These are phyloP conservation scores for Hirtodrosophila alboralis DNA, from an alignment of 2,888 invertebrate genomes.

Conservation along the genomic window DNA sequence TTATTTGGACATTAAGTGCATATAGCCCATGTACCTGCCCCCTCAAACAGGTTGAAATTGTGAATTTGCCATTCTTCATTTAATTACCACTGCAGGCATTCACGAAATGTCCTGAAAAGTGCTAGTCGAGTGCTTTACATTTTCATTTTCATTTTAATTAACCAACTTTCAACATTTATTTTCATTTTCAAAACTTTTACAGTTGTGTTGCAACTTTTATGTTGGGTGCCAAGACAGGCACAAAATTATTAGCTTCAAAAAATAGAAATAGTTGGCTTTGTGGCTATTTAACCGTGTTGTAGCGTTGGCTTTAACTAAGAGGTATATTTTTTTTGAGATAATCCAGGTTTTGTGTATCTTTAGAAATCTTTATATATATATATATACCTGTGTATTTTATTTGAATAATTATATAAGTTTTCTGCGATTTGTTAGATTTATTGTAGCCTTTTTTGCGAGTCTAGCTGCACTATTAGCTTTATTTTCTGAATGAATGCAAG, in stretches of 20 bases:
- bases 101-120: conserved; percentile 15
- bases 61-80: conserved; percentile 38
- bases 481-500: too few species aligned
- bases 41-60: neutral
- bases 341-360: too few species aligned
- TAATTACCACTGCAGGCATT: conserved; percentile 37
- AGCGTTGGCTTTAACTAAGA: neutral
- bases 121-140: conserved; percentile 28
- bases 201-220: conserved; percentile 42
- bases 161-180: conserved; percentile 66
- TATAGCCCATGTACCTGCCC: neutral
- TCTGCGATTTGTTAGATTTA: too few species aligned
- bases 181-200: conserved; percentile 63
- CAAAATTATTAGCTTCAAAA: conserved; percentile 27
- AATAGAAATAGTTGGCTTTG: conserved; percentile 25
- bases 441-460: too few species aligned
- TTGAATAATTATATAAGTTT: too few species aligned
- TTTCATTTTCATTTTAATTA: conserved; percentile 58
- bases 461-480: too few species aligned
- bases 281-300: conserved; percentile 5
- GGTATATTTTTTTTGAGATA: too few species aligned
- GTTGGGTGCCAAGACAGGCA: conserved; percentile 15
- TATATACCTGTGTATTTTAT: too few species aligned
- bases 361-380: too few species aligned
- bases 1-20: neutral